Evolutionary conservation across 2,888 invertebrate genomes (phyloP), one percentile per base, ranked within the genome.

Genomic region (Poecilobothrus nobilitatus): DNA sequence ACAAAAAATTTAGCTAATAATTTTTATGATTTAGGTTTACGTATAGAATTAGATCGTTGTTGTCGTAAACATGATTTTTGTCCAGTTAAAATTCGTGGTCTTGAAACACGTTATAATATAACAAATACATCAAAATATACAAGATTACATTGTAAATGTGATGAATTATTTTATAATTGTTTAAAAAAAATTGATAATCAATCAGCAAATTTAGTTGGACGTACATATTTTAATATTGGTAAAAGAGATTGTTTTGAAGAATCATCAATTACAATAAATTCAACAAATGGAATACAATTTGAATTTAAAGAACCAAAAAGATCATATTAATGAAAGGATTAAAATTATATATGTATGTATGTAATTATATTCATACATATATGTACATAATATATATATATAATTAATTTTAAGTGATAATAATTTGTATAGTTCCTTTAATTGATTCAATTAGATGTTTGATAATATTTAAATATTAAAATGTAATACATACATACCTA

Each of bases 21-120:
- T 53, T 53, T 18, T 53, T 18, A 53, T 53, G 53, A 53, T 53
- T 15, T 53, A 2, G 53, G 53, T 3, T 6, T 53, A n/a, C 15
- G 53, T 18, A 18, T 18, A 12, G 53, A 53, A 53, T 53, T 53
- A 18, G 53, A 53, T n/a, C 53, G 53, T 53, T 53, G 53, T n/a
- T 53, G 53, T 53, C 53, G 53, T 53, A n/a, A 15, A 53, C 53
- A 53, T 53, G 53, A 53, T 53, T 53, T 53, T 53, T 53, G 53
- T 53, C 53, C 53, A 53, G 53, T 53, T 18, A 53, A 53, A 53
- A 53, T 53, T 15, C 15, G 53, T 53, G 53, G 53, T 12, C 6
- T 4, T 15, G 53, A 53, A n/a, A 53, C 53, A 9, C 53, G 53
- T 18, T 53, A 18, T 18, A 53, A 53, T 53, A 53, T 53, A 18